These are phyloP conservation scores for Neoscelio sp. DNA, from an alignment of 2,888 invertebrate species.

Conservation along the genomic window DNA sequence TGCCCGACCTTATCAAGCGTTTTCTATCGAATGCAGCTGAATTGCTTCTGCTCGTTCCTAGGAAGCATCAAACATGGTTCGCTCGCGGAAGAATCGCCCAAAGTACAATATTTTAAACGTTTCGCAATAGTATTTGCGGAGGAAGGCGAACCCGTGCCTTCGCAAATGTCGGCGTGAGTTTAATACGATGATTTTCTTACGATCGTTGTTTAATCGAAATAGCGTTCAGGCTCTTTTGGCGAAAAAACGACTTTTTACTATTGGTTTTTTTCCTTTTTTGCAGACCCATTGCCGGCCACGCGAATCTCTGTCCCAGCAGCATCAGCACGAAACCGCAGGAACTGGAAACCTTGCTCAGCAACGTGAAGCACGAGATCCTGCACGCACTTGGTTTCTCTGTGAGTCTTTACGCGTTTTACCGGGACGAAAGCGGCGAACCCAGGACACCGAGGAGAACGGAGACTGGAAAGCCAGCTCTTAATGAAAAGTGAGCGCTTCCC, in stretches of 20 bases:
- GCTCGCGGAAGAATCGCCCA: conserved; percentile 23
- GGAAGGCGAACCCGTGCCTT: conserved; percentile 9
- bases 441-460: conserved; percentile 91
- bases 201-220: too few species aligned
- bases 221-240: too few species aligned
- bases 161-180: too few species aligned
- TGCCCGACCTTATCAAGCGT: conserved; percentile 58
- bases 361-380: conserved; percentile 99
- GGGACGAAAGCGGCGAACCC: conserved; percentile 95
- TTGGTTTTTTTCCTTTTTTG: conserved; percentile 63
- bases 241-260: too few species aligned
- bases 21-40: conserved; percentile 57
- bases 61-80: conserved; percentile 40
- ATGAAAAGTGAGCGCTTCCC: conserved; percentile 89
- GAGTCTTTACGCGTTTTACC: conserved; percentile 97
- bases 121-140: conserved; percentile 43
- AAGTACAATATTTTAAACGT: conserved; percentile 42
- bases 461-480: conserved; percentile 94
- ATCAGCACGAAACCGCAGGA: conserved; percentile 96
- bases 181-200: too few species aligned
- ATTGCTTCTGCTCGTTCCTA: conserved; percentile 47
- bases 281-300: conserved; percentile 99
- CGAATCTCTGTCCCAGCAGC: conserved; percentile 98
- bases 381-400: conserved; percentile 99
- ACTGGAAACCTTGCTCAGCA: conserved; percentile 95